Percentiles rank a stretch among this genome's conserved stretches.
Evolutionary conservation across 2,888 invertebrate genomes (phyloP).

Genomic region (Mesoligia furuncula): DNA sequence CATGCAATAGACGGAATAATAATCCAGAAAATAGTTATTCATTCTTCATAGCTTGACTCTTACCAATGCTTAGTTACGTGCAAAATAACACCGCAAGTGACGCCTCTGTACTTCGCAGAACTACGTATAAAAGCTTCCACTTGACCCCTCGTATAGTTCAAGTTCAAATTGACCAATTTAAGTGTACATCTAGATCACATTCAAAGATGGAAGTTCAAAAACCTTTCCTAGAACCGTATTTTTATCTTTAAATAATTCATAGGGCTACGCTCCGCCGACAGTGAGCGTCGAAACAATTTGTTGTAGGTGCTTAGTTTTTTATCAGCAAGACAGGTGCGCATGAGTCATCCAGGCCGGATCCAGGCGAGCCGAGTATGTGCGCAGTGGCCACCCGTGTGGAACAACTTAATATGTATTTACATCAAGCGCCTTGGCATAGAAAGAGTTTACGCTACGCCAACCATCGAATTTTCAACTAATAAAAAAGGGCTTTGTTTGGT

Average conservation of each 20-base stretch:
- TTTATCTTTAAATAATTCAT: slow-evolving; percentile 60
- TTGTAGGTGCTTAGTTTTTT: slow-evolving; percentile 58
- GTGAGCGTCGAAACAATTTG: slow-evolving; percentile 59
- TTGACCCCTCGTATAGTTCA: slow-evolving; percentile 15
- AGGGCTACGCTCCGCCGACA: slow-evolving; percentile 63
- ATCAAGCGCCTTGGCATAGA: slow-evolving; percentile 66
- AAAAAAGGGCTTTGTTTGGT: slow-evolving; percentile 47
- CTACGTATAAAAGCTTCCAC: background rate
- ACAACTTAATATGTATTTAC: slow-evolving; percentile 69
- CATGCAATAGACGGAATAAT: background rate
- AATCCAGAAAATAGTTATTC: too few species aligned
- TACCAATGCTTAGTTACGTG: background rate
- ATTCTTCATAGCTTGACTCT: background rate
- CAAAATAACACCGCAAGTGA: background rate
- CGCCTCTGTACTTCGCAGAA: background rate
- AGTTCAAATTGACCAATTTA: slow-evolving; percentile 31
- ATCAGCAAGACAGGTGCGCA: slow-evolving; percentile 61
- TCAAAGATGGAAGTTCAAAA: slow-evolving; percentile 56
- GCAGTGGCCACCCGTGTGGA: slow-evolving; percentile 64
- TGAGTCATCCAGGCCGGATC: slow-evolving; percentile 70
- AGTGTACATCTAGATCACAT: slow-evolving; percentile 32
- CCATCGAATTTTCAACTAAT: slow-evolving; percentile 33
- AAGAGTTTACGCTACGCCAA: slow-evolving; percentile 60
- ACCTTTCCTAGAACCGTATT: slow-evolving; percentile 33
- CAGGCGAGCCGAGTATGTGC: slow-evolving; percentile 56